Evolutionary conservation across 2,113 vertebrate genomes (phyloP).

Genomic region (Sphyrna mokarran): DNA sequence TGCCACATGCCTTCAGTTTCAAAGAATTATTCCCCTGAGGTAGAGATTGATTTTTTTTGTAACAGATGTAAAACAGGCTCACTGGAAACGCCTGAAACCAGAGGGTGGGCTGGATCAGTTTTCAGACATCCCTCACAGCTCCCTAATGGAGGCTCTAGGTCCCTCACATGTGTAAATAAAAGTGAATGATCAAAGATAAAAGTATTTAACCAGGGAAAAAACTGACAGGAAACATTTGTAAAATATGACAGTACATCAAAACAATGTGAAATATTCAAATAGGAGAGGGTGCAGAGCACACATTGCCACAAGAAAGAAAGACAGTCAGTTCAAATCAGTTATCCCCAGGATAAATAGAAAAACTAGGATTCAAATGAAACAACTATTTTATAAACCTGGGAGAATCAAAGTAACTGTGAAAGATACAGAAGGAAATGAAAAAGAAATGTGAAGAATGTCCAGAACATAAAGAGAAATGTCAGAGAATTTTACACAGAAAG

Average conservation of each 20-base stretch:
- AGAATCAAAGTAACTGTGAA: background rate
- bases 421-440: background rate
- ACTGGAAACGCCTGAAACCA: background rate
- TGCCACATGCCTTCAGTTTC: background rate
- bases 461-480: background rate
- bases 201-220: background rate
- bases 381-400: background rate
- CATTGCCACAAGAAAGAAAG: too few relatives aligned
- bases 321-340: background rate
- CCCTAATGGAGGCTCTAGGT: background rate
- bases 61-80: background rate
- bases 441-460: background rate
- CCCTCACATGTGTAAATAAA: background rate
- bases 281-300: background rate
- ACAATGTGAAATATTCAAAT: background rate
- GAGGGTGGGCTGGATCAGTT: background rate
- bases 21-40: background rate
- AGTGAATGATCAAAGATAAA: background rate
- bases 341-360: background rate
- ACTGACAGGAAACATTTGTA: background rate
- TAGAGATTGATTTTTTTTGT: background rate
- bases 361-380: background rate
- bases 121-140: background rate
- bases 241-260: background rate
- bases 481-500: background rate